Conservation (phyloP, 2,888 invertebrate species). For the Crematogaster levior region DNA sequence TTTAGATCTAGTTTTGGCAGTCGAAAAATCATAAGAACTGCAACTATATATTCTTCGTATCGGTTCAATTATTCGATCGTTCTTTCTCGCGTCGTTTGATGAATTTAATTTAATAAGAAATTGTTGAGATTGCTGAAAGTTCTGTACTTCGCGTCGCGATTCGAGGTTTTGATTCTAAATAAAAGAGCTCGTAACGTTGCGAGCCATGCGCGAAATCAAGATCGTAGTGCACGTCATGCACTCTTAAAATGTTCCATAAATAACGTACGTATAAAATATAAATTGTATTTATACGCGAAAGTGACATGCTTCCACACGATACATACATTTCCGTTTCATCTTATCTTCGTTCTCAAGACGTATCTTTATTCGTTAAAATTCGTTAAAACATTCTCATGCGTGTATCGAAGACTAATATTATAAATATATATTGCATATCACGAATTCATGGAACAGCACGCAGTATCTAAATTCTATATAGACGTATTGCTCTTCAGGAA, state of each 20-base stretch:
- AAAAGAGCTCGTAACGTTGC: neutral
- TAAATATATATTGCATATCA: constrained; percentile 27
- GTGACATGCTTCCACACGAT: neutral
- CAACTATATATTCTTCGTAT: neutral
- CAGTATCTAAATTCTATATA: constrained; percentile 30
- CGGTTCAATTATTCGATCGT: neutral
- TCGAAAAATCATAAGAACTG: constrained; percentile 35
- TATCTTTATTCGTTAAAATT: constrained; percentile 41
- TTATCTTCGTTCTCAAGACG: constrained; percentile 20
- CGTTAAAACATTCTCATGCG: constrained; percentile 21
- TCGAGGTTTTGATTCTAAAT: neutral
- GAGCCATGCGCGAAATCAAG: neutral
- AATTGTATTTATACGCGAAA: constrained; percentile 57
- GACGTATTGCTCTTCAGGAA: constrained; percentile 42
- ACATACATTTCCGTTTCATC: neutral
- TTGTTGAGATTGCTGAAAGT: neutral
- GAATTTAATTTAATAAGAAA: constrained; percentile 6
- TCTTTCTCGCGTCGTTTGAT: neutral
- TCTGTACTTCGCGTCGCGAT: constrained; percentile 1
- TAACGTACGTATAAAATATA: constrained; percentile 72
- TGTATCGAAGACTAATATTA: constrained; percentile 53
- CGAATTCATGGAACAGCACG: constrained; percentile 9
- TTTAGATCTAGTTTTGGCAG: constrained; percentile 40
- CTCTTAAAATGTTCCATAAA: constrained; percentile 52
- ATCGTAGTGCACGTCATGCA: constrained; percentile 16